Evolutionary conservation across 2,797 vertebrate species (phyloP).

Genomic region (Crenichthys baileyi): DNA sequence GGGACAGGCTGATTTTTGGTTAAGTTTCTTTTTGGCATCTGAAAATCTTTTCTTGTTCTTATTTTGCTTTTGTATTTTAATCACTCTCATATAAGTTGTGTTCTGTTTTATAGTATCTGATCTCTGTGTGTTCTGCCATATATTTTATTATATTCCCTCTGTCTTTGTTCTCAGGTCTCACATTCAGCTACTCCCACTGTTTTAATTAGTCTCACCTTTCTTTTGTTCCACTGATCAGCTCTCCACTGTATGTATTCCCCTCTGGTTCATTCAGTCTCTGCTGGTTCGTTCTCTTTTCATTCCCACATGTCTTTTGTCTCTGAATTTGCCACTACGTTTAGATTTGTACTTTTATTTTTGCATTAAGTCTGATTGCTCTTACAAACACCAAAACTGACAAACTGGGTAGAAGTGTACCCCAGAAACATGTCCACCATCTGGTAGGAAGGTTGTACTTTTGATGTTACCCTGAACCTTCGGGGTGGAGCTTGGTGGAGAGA

Average conservation of each 20-base stretch:
- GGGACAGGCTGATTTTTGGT: not conserved
- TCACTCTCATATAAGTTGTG: not conserved
- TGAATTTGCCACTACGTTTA: not conserved
- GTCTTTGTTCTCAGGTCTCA: not conserved
- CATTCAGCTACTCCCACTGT: not conserved
- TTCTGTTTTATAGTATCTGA: not conserved
- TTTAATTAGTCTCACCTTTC: not conserved
- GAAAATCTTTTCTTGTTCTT: not conserved
- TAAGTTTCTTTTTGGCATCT: not conserved
- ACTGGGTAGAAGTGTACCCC: too few species aligned
- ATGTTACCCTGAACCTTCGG: too few species aligned
- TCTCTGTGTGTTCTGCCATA: not conserved
- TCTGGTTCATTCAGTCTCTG: not conserved
- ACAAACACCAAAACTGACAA: too few species aligned
- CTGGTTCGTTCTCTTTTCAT: not conserved
- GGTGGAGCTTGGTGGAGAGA: too few species aligned
- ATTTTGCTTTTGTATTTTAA: not conserved
- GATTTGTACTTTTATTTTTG: too few species aligned
- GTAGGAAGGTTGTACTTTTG: too few species aligned
- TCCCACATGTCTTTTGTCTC: not conserved
- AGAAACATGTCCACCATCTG: too few species aligned
- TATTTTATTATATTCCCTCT: not conserved
- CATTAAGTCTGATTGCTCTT: too few species aligned
- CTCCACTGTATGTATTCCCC: not conserved
- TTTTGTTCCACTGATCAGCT: not conserved